Conservation (phyloP, 2,113 vertebrate species). For the Balaenoptera acutorostrata region DNA sequence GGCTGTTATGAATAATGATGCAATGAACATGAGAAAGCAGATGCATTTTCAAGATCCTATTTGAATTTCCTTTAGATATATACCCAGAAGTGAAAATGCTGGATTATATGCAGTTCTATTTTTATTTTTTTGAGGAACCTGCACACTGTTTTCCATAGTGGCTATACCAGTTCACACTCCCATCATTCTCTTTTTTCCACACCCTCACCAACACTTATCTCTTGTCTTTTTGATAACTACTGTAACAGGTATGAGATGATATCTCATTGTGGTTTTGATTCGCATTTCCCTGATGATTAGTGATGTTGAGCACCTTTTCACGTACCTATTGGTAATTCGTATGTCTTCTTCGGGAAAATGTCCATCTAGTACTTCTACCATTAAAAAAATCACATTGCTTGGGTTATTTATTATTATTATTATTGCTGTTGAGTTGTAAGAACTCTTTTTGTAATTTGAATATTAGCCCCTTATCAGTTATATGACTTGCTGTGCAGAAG, state of each 20-base stretch:
- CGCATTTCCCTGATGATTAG: too few species aligned
- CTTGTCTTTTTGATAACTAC: too few species aligned
- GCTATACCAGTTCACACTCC: background rate
- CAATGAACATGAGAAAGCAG: background rate
- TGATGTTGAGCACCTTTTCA: too few species aligned
- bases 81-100: background rate
- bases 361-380: background rate
- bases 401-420: too few species aligned
- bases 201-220: background rate
- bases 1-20: background rate
- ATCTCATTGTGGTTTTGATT: too few species aligned
- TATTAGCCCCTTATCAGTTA: background rate
- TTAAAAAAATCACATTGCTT: too few species aligned
- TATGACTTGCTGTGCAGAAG: background rate
- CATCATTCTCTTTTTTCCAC: background rate
- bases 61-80: background rate
- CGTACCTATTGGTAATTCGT: too few species aligned
- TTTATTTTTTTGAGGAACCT: background rate
- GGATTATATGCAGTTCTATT: background rate
- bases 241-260: too few species aligned
- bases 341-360: background rate
- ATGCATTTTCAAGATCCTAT: background rate
- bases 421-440: background rate
- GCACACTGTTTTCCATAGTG: background rate
- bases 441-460: background rate